Conservation (phyloP, 23 tunicate genomes). For the Trididemnum clinides region DNA sequence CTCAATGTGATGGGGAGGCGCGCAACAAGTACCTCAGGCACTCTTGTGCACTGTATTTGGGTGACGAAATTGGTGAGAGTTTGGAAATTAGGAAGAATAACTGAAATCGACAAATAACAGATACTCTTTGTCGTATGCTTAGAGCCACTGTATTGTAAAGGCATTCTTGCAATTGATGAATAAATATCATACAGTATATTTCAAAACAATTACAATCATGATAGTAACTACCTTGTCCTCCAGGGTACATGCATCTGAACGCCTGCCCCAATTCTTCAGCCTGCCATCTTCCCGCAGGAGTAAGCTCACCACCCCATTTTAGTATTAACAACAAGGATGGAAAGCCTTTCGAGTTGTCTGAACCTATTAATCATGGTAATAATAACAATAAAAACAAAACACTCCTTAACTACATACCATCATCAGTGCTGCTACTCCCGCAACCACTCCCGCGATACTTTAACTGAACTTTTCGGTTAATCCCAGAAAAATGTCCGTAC, state of each 20-base stretch:
- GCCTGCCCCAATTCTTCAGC: slow-evolving; percentile 98
- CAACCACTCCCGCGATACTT: slow-evolving; percentile 41
- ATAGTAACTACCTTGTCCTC: slow-evolving; percentile 92
- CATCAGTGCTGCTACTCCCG: neutral
- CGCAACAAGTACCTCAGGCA: too few species aligned
- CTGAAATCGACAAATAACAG: too few species aligned
- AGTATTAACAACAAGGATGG: slow-evolving; percentile 83
- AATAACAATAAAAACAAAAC: neutral
- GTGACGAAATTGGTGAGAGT: too few species aligned
- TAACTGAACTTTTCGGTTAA: slow-evolving; percentile 95
- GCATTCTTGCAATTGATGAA: too few species aligned
- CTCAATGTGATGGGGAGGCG: too few species aligned
- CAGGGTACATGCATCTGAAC: slow-evolving; percentile 99
- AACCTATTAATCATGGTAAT: neutral
- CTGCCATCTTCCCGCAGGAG: slow-evolving; percentile 97
- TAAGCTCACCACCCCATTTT: slow-evolving; percentile 99
- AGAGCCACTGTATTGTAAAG: too few species aligned
- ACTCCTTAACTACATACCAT: neutral
- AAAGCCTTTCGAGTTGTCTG: neutral
- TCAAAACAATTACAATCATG: too few species aligned
- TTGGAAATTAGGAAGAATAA: too few species aligned
- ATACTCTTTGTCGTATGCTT: too few species aligned
- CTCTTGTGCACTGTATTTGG: too few species aligned
- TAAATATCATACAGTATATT: too few species aligned
- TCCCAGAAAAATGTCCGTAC: slow-evolving; percentile 98